Base-by-base conservation (phyloP, 2,888 invertebrate genomes). In the Drosophila suboccidentalis region DNA sequence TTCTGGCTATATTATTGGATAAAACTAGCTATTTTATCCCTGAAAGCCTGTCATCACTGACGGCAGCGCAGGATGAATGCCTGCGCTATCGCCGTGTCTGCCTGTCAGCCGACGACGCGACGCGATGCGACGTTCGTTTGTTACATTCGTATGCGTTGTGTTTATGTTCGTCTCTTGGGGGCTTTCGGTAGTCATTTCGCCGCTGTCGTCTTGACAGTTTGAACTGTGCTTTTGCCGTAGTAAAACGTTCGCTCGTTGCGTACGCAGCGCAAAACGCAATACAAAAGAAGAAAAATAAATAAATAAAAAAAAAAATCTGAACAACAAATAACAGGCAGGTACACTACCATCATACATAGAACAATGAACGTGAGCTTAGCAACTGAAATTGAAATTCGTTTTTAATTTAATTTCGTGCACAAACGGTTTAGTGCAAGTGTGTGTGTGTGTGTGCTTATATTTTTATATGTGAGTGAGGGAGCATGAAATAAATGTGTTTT, bases 181-280 rank as follows among this genome's bases (percentile, higher is more conserved):
- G 63, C 46, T 57, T 63, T 75, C 75, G 75, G 36, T 39, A 11
- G 64, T 59, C 70, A 65, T 79, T 79, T 76, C 61, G 79, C 54
- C 75, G 70, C 47, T 49, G 64, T 57, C 69, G 64, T 75, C 76
- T 75, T 79, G 82, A 57, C 86, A 85, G 86, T 89, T 72, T 70
- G 68, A 75, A 72, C 78, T 79, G 88, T 89, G 88, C 85, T 87
- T 87, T 76, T 87, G 88, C 68, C 58, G 66, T 58, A 55, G 65
- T 55, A 51, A 61, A 80, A 80, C 80, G 78, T 77, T 62, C 44
- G 68, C 13, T 38, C 13, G 41, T 41, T 19, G 78, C 71, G 85
- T 78, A 60, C 67, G 60, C 58, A 67, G 72, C 63, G 72, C 71
- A 82, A 60, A 72, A 68, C 67, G 51, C 51, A 64, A 66, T 43